phyloP scores from a whole-genome alignment of 2,797 vertebrate genomes.

The Rhinella marina region DNA sequence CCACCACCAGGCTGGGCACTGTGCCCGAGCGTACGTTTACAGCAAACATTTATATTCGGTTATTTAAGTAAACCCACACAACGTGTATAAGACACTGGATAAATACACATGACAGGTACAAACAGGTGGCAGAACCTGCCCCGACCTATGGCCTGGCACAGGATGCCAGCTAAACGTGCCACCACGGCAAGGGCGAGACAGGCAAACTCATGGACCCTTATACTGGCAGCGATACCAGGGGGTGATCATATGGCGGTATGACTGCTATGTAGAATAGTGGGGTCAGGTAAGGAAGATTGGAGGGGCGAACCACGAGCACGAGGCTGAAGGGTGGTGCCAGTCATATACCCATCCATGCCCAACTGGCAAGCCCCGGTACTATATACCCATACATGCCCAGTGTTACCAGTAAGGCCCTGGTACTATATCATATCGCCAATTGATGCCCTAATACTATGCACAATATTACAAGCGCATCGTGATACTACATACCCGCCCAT shows the following conservation, averaged over 20 bases:
- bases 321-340: too few relatives aligned
- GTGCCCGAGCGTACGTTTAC: slow-evolving; percentile 3
- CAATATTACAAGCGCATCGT: not conserved
- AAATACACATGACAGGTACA: slow-evolving; percentile 1
- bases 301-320: not conserved
- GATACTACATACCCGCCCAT: not conserved
- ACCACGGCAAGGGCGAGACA: too few relatives aligned
- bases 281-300: not conserved
- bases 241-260: not conserved
- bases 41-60: not conserved
- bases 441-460: not conserved
- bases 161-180: not conserved
- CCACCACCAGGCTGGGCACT: not conserved
- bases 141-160: not conserved
- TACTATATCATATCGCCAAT: not conserved
- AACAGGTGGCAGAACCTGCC: not conserved
- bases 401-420: too few relatives aligned
- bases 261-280: not conserved
- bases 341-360: not conserved
- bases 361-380: not conserved
- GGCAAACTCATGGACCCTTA: not conserved
- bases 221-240: too few relatives aligned
- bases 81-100: not conserved
- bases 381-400: not conserved
- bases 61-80: not conserved